phyloP scores from a whole-genome alignment of 2,888 invertebrate species.

The Heliconius hortense region DNA sequence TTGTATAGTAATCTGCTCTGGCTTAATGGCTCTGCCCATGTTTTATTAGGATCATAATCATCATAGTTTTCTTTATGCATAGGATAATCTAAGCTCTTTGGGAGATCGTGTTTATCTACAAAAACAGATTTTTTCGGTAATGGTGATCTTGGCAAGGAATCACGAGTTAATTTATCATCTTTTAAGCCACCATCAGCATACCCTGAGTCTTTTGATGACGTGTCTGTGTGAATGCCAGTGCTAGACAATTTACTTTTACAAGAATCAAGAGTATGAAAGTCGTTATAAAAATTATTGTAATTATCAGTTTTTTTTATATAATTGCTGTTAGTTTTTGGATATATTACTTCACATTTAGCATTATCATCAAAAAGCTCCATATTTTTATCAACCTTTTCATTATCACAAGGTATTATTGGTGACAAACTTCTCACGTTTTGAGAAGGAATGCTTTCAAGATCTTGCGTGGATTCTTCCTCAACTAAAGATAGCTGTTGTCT shows the following conservation, averaged over 20 bases:
- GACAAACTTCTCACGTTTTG: conserved; percentile 64
- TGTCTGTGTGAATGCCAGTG: conserved; percentile 63
- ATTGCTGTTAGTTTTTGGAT: conserved; percentile 38
- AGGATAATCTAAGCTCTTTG: conserved; percentile 70
- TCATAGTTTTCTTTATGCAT: conserved; percentile 56
- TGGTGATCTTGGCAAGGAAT: conserved; percentile 63
- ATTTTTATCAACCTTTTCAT: conserved; percentile 26
- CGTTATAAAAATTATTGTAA: conserved; percentile 69
- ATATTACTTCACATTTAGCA: conserved; percentile 41
- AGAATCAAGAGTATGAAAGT: conserved; percentile 57
- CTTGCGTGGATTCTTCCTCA: conserved; percentile 78
- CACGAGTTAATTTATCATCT: conserved; percentile 63
- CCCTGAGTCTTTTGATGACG: conserved; percentile 75
- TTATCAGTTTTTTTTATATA: conserved; percentile 60
- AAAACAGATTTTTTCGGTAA: conserved; percentile 54
- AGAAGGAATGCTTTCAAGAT: conserved; percentile 70
- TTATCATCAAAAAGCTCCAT: conserved; percentile 22
- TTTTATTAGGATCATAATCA: conserved; percentile 55
- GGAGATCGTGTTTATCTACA: conserved; percentile 51
- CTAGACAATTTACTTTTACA: conserved; percentile 63
- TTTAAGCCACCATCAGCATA: conserved; percentile 68
- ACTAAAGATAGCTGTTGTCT: conserved; percentile 76
- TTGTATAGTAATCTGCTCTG: conserved; percentile 75
- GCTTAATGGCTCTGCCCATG: conserved; percentile 68
- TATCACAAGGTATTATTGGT: conserved; percentile 53